phyloP scores from a whole-genome alignment of 2,888 invertebrate species.

The Caenorhabditis macrosperma region DNA sequence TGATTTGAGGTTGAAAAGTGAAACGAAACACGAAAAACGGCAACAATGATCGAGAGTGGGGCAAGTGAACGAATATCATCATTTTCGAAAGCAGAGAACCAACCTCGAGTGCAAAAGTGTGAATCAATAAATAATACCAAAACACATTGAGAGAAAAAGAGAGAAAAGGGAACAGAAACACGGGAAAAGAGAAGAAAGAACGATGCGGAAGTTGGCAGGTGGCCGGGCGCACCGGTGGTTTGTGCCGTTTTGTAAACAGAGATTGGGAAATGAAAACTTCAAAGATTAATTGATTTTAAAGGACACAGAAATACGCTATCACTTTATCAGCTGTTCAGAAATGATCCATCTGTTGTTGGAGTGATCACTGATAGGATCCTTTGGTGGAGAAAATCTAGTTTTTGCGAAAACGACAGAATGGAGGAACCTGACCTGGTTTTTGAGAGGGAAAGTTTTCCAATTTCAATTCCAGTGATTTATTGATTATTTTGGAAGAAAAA shows the following conservation, averaged over 20 bases:
- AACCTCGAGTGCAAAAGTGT: neutral
- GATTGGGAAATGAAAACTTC: too few species aligned
- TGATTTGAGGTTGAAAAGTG: too few species aligned
- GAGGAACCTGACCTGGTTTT: neutral
- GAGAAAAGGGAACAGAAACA: neutral
- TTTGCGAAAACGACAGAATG: neutral
- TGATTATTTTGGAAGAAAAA: neutral
- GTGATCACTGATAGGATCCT: neutral
- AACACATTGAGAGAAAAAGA: neutral
- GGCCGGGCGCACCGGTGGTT: too few species aligned
- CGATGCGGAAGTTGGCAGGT: neutral
- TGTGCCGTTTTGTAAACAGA: neutral
- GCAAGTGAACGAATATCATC: slow-evolving; percentile 3
- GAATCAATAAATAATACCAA: slow-evolving; percentile 5
- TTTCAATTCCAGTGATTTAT: too few species aligned
- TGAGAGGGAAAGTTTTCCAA: too few species aligned
- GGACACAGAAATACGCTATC: too few species aligned
- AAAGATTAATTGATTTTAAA: too few species aligned
- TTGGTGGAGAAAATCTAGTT: neutral
- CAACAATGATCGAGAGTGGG: neutral
- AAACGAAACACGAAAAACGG: neutral
- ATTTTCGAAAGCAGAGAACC: neutral
- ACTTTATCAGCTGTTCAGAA: too few species aligned
- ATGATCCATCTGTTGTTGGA: neutral
- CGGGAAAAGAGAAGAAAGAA: neutral